A percentile compares a stretch with the other conserved stretches of the same genome.
phyloP scores from a whole-genome alignment of 2,113 vertebrate genomes.

The Gopherus evgoodei region DNA sequence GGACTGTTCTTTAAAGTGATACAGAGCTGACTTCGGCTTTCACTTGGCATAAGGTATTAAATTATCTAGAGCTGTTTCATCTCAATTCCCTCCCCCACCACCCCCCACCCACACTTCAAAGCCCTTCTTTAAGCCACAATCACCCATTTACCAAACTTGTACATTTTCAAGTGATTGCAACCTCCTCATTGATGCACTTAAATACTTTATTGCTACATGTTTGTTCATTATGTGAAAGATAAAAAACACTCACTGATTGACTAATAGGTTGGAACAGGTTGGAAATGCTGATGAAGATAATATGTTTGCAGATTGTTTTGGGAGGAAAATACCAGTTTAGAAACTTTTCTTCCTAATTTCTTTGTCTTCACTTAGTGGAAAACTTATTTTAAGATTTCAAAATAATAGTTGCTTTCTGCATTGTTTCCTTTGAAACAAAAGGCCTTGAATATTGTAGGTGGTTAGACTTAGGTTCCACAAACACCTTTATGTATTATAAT shows the following conservation, averaged over 20 bases:
- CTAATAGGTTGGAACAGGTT: not conserved
- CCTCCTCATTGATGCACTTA: not conserved
- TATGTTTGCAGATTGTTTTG: not conserved
- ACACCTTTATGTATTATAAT: not conserved
- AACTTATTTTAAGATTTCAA: not conserved
- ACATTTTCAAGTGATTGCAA: not conserved
- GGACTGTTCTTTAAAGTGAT: not conserved
- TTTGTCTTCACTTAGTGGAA: not conserved
- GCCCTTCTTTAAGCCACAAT: not conserved
- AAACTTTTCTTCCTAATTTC: not conserved
- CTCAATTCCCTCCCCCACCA: not conserved
- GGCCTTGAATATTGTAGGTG: not conserved
- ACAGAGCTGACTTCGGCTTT: not conserved
- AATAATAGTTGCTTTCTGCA: not conserved
- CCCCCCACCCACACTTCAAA: not conserved
- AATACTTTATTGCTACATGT: not conserved
- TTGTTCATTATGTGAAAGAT: not conserved
- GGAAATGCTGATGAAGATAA: not conserved
- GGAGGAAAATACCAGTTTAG: not conserved
- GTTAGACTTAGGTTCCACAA: not conserved
- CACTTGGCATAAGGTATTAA: not conserved
- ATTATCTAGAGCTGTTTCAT: rapidly evolving
- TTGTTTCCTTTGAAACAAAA: not conserved
- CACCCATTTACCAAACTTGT: not conserved
- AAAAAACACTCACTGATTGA: not conserved